Conservation (phyloP, 92 coral and sea anemone genomes). For the Muricea muricata region DNA sequence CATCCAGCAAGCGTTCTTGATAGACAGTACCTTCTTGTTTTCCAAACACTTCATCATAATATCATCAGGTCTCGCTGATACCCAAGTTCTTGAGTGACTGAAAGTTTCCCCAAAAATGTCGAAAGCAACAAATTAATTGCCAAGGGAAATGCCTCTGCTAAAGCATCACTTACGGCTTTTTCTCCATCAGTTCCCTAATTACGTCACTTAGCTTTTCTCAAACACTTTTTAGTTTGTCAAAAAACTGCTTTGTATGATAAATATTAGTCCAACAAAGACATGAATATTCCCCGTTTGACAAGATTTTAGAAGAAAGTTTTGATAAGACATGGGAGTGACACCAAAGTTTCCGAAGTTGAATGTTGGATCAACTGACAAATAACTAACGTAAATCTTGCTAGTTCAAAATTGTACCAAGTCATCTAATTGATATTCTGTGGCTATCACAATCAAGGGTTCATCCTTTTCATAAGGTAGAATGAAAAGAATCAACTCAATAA, state of each 20-base stretch:
- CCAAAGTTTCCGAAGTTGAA: slow-evolving; percentile 47
- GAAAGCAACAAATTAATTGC: slow-evolving; percentile 49
- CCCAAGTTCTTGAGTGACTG: neutral
- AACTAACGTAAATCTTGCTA: slow-evolving; percentile 37
- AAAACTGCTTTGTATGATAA: slow-evolving; percentile 24
- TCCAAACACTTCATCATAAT: slow-evolving; percentile 34
- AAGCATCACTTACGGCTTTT: slow-evolving; percentile 44
- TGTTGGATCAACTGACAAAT: slow-evolving; percentile 65
- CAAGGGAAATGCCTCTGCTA: slow-evolving; percentile 26
- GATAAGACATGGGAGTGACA: slow-evolving; percentile 37
- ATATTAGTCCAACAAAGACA: slow-evolving; percentile 42
- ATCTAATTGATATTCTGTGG: slow-evolving; percentile 47
- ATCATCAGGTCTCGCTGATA: neutral
- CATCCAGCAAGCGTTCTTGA: slow-evolving; percentile 37
- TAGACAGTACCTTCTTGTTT: slow-evolving; percentile 20
- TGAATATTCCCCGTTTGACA: slow-evolving; percentile 39
- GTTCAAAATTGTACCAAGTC: slow-evolving; percentile 51
- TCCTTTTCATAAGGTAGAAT: neutral
- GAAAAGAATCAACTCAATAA: too few species aligned
- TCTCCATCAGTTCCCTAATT: slow-evolving; percentile 43
- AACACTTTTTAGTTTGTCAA: slow-evolving; percentile 25
- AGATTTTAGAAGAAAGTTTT: slow-evolving; percentile 33
- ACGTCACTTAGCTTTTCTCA: slow-evolving; percentile 28
- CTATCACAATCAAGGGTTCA: slow-evolving; percentile 62
- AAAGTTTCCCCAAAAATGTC: slow-evolving; percentile 46